Evolutionary conservation across 2,113 vertebrate genomes (phyloP).

Genomic region (Callorhinus ursinus): DNA sequence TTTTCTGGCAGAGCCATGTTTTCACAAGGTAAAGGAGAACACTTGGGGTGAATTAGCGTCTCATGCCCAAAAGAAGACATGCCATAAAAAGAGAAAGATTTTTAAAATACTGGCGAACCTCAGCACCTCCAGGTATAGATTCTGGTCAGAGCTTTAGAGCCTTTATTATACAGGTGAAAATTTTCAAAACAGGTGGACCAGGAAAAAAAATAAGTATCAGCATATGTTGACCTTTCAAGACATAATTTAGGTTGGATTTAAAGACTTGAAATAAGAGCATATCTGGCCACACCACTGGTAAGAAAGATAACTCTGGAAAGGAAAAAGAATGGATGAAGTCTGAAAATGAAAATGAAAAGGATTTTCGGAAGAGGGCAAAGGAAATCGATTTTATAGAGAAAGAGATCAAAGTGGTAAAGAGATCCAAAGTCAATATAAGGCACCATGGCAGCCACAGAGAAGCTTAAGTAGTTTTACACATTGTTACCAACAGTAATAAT

Average conservation of each 20-base stretch:
- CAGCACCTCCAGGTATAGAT: neutral
- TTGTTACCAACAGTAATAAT: neutral
- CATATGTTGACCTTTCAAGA: neutral
- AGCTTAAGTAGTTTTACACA: neutral
- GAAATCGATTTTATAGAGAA: neutral
- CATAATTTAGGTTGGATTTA: neutral
- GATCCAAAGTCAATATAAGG: neutral
- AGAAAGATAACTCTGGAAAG: neutral
- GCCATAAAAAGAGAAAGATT: neutral
- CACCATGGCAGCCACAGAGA: neutral
- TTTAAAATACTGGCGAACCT: neutral
- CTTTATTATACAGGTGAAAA: neutral
- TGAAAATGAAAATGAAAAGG: neutral
- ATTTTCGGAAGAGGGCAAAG: neutral
- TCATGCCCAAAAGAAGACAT: neutral
- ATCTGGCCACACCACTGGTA: neutral
- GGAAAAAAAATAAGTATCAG: neutral
- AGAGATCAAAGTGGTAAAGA: neutral
- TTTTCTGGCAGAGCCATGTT: neutral
- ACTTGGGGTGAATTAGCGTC: neutral
- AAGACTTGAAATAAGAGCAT: neutral
- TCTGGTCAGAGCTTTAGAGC: neutral
- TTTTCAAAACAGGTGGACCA: neutral
- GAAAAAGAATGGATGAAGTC: neutral
- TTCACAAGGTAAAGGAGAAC: slow-evolving; percentile 30